Evolutionary conservation across 2,888 invertebrate species (phyloP), one percentile per base, ranked within the genome.

Genomic region (Amblyteles armatorius): DNA sequence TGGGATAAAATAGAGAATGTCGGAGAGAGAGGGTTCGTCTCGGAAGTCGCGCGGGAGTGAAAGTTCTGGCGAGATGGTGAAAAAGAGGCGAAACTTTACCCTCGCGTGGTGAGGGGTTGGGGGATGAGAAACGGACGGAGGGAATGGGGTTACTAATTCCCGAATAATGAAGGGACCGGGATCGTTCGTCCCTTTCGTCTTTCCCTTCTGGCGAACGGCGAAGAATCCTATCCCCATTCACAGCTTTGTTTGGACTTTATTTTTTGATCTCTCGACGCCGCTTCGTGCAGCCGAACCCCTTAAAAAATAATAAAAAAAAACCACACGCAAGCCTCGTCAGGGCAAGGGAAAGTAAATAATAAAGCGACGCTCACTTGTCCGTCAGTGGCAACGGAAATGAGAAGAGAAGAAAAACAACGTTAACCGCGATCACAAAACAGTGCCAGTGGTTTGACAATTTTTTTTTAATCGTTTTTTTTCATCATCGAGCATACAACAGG

Each of bases 91-190:
- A 80, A 87, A 85, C 78, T 88, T 79, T 82, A 52, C 50, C 40
- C 76, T 44, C 57, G 72, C 57, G 69, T 33, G 69, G 22, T n/a
- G 44, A 36, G 72, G 48, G 50, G 83, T 74, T 65, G 79, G 22
- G 87, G 87, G 86, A 86, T 88, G 88, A 74, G 87, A 86, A 87
- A 87, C 69, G 85, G 86, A 88, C 82, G 87, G 88, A 88, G 86
- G 89, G 90, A 93, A 92, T 90, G 91, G 93, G 93, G 92, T 92
- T 93, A 93, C 93, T 93, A 93, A 93, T 93, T 93, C 92, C 89
- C 90, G 91, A 92, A 92, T 92, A 93, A 93, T 93, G 93, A 93
- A 93, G 92, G 93, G 91, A 92, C 79, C 91, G 91, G 16, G 92
- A 92, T 92, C 90, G 90, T 88, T 88, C 88, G 86, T 33, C 87